phyloP scores from a whole-genome alignment of 2,797 vertebrate species.

The Pagetopsis macropterus region DNA sequence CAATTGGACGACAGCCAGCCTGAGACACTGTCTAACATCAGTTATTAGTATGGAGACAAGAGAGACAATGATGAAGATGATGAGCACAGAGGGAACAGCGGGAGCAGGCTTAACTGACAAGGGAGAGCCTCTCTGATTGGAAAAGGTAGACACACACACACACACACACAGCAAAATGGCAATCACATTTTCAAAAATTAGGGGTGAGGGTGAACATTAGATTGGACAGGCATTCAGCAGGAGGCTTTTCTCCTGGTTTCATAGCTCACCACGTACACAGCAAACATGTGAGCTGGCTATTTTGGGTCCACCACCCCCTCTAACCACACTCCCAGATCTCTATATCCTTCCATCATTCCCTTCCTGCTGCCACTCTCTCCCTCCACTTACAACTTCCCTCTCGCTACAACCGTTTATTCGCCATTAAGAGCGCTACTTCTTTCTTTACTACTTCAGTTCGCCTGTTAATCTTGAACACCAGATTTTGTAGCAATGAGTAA shows the following conservation, averaged over 20 bases:
- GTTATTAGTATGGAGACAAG: conserved; percentile 30
- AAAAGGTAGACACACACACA: not conserved
- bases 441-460: not conserved
- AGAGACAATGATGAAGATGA: conserved; percentile 39
- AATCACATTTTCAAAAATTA: conserved; percentile 25
- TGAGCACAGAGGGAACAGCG: conserved; percentile 10
- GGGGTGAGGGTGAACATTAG: conserved; percentile 60
- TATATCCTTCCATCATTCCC: conserved; percentile 71
- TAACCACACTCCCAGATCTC: conserved; percentile 70
- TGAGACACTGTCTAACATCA: conserved; percentile 38
- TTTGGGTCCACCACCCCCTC: conserved; percentile 70
- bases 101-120: not conserved
- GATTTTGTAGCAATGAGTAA: not conserved
- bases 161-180: too few species aligned
- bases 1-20: conserved; percentile 20
- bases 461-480: not conserved
- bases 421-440: conserved; percentile 16
- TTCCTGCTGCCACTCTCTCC: conserved; percentile 61
- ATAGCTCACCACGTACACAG: conserved; percentile 67
- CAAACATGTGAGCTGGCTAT: conserved; percentile 83
- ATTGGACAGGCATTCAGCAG: conserved; percentile 65
- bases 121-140: conserved; percentile 20
- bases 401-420: conserved; percentile 26
- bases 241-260: conserved; percentile 54
- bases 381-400: conserved; percentile 52